phyloP scores from a whole-genome alignment of 2,888 invertebrate species.

The Aricia artaxerxes region DNA sequence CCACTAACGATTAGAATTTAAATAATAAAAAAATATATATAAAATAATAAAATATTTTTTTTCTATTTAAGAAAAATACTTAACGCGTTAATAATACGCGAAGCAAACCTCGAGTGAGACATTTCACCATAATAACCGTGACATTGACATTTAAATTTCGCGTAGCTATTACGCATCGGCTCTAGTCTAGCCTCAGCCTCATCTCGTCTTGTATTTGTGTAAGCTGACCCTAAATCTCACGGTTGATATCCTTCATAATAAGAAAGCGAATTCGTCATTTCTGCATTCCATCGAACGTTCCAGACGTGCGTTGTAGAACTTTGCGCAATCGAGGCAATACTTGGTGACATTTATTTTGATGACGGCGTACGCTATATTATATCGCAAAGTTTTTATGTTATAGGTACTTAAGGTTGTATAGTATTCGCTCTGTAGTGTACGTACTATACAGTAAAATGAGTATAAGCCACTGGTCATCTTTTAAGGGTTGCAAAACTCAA shows the following conservation, averaged over 20 bases:
- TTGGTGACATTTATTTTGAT: background rate
- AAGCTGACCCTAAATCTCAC: background rate
- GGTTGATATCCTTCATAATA: background rate
- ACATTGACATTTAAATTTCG: background rate
- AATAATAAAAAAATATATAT: no score
- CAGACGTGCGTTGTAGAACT: background rate
- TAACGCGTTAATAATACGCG: no score
- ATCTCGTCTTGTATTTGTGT: background rate
- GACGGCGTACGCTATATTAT: no score
- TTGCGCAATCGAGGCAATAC: background rate
- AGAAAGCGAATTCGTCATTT: background rate
- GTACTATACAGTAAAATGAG: no score
- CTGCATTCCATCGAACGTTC: conserved; percentile 4
- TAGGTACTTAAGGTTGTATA: background rate
- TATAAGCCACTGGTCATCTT: no score
- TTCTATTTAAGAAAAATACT: no score
- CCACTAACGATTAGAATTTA: no score
- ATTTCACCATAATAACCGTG: background rate
- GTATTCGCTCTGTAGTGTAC: background rate
- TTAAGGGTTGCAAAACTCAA: no score
- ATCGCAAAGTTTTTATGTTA: background rate
- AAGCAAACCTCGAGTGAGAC: no score
- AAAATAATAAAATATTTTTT: no score
- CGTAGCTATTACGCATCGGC: no score
- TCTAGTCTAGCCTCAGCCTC: background rate